Conservation (phyloP, 1,140 invertebrate species). For the Drosophila lowei region DNA sequence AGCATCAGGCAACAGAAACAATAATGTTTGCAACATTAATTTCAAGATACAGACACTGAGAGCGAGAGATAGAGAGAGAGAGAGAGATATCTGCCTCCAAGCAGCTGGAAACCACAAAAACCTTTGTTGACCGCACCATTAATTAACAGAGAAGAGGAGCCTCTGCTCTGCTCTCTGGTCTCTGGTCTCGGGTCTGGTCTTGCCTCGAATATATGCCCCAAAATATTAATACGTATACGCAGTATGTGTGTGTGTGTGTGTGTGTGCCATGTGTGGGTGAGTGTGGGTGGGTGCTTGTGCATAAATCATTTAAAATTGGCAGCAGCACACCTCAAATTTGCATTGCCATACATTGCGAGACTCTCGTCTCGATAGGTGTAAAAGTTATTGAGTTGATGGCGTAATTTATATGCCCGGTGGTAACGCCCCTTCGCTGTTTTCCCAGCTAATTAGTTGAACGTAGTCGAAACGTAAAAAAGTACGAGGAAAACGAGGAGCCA, state of each 20-base stretch:
- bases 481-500: conserved; percentile 6
- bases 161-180: background rate
- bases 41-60: background rate
- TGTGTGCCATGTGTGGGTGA: background rate
- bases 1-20: conserved; percentile 3
- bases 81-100: background rate
- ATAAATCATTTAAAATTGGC: conserved; percentile 61
- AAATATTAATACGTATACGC: conserved; percentile 26
- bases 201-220: background rate
- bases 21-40: conserved; percentile 35
- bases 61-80: too few species aligned
- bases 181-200: background rate
- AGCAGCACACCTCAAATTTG: conserved; percentile 35
- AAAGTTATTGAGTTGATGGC: conserved; percentile 48
- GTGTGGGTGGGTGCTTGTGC: conserved; percentile 6
- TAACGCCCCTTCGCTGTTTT: conserved; percentile 58
- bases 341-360: conserved; percentile 40
- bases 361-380: conserved; percentile 39
- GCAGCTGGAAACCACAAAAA: conserved; percentile 52
- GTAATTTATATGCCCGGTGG: conserved; percentile 36
- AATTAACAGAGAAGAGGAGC: conserved; percentile 45
- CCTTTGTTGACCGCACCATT: conserved; percentile 63
- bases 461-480: background rate
- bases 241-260: conserved; percentile 4
- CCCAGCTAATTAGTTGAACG: conserved; percentile 51